These are phyloP conservation scores for Brachymystax lenok DNA, from an alignment of 2,797 vertebrate genomes.

Conservation along the genomic window DNA sequence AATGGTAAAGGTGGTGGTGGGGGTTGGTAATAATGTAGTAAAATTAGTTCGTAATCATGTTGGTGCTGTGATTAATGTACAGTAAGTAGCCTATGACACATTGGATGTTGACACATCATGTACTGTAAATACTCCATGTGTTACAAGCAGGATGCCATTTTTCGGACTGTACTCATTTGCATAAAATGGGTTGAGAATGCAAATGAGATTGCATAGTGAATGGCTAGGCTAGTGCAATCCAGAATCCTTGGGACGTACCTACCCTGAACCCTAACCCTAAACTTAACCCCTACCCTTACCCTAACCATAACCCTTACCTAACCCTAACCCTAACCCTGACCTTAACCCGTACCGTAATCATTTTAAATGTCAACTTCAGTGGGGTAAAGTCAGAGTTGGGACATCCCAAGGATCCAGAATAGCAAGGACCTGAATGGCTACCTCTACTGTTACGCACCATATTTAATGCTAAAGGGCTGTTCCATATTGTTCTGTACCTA, in stretches of 20 bases:
- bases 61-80: neutral
- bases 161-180: conserved; percentile 35
- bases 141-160: neutral
- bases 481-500: conserved; percentile 78
- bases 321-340: too few species aligned
- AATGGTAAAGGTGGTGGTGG: neutral
- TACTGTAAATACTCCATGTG: conserved; percentile 10
- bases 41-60: neutral
- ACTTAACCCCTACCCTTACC: too few species aligned
- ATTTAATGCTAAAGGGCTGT: conserved; percentile 73
- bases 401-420: too few species aligned
- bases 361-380: too few species aligned
- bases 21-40: neutral
- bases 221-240: conserved; percentile 52
- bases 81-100: conserved; percentile 3
- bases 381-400: too few species aligned
- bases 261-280: too few species aligned
- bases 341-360: too few species aligned
- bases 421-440: conserved; percentile 50
- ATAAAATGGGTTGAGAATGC: conserved; percentile 47
- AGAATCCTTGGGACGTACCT: too few species aligned
- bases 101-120: conserved; percentile 12
- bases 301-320: too few species aligned
- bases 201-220: conserved; percentile 45
- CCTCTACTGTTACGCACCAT: conserved; percentile 70